phyloP scores from a whole-genome alignment of 2,113 vertebrate genomes.

The Pan paniscus region DNA sequence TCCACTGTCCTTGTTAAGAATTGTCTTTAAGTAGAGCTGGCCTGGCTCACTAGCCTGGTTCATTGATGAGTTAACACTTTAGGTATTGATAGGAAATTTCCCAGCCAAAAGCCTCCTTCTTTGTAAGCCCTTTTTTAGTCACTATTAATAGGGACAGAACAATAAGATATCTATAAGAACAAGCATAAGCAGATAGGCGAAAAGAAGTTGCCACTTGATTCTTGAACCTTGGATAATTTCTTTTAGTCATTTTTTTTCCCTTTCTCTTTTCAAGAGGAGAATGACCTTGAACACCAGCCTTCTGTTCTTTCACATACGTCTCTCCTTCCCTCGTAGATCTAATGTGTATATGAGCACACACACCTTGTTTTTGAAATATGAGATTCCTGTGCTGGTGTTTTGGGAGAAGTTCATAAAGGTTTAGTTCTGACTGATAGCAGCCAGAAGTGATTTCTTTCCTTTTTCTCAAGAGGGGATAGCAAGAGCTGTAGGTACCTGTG shows the following conservation, averaged over 20 bases:
- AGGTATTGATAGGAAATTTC: background rate
- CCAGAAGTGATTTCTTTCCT: background rate
- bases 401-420: background rate
- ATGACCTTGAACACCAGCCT: conserved; percentile 68
- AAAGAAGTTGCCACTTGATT: conserved; percentile 19
- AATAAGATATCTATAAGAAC: background rate
- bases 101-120: background rate
- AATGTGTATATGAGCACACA: background rate
- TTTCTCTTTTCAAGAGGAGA: conserved; percentile 34
- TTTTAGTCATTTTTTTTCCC: background rate
- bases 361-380: background rate
- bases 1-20: background rate
- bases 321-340: background rate
- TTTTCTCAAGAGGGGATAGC: background rate
- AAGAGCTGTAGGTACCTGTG: background rate
- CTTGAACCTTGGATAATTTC: background rate
- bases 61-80: background rate
- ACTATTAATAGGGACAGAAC: background rate
- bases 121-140: background rate
- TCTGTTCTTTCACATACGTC: background rate
- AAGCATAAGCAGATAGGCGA: background rate
- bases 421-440: background rate
- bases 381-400: background rate
- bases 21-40: background rate
- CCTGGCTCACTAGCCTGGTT: background rate